A percentile compares a stretch with the other conserved stretches of the same genome.
Conservation (phyloP, 1,140 invertebrate species). For the Mylabris phalerata region DNA sequence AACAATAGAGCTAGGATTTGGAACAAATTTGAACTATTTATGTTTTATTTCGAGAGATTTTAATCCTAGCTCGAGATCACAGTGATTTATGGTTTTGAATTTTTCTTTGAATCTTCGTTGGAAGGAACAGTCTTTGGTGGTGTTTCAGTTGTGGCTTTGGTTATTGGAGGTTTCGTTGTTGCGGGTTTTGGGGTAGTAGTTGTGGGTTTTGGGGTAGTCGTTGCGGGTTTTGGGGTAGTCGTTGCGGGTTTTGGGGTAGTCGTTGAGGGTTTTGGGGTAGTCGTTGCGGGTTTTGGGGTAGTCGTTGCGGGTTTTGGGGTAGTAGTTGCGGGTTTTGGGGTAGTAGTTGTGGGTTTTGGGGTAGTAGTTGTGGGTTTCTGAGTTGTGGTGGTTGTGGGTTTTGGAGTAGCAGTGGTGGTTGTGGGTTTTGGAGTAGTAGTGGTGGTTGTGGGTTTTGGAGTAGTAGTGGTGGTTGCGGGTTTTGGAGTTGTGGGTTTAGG, state of each 20-base stretch:
- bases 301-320: slow-evolving; percentile 21
- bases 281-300: slow-evolving; percentile 21
- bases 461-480: slow-evolving; percentile 11
- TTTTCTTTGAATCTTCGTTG: slow-evolving; percentile 10
- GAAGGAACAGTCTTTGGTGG: slow-evolving; percentile 8
- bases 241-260: slow-evolving; percentile 18
- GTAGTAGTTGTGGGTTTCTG: slow-evolving; percentile 27
- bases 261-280: slow-evolving; percentile 23
- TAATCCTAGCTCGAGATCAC: too few species aligned
- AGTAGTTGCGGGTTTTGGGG: slow-evolving; percentile 19
- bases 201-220: slow-evolving; percentile 14
- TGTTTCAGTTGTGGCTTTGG: slow-evolving; percentile 5
- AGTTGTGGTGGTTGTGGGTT: slow-evolving; percentile 14
- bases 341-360: slow-evolving; percentile 18
- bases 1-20: not conserved
- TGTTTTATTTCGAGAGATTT: too few species aligned
- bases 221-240: slow-evolving; percentile 15
- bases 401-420: too few species aligned
- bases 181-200: slow-evolving; percentile 21
- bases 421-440: too few species aligned
- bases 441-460: slow-evolving; percentile 20
- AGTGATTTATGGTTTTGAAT: not conserved
- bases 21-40: too few species aligned
- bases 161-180: slow-evolving; percentile 6
- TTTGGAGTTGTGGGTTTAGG: slow-evolving; percentile 19